Evolutionary conservation across 2,113 vertebrate species (phyloP), one percentile per base, ranked within the genome.

Genomic region (Scolopax mira): DNA sequence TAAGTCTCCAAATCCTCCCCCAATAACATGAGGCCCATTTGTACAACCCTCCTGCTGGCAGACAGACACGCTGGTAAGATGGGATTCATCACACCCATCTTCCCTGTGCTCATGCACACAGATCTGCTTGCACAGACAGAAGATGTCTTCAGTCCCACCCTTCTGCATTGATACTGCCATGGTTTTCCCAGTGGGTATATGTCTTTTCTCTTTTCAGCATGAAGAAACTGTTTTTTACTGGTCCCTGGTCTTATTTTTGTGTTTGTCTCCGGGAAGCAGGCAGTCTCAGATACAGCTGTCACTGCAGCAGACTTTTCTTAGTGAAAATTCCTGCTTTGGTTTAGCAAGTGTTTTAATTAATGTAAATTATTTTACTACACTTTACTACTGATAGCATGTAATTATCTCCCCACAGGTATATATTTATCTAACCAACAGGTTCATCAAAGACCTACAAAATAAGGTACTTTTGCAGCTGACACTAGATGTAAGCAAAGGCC

Each of bases 341-440:
- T 96, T 95, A 96, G 74, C 62, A 91, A 94, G 58, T 72, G 89
- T 91, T 93, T 95, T 96, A 93, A 94, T 97, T 92, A 97, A 89
- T 1, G 74, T 88, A 82, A 57, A 89, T 91, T 96, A 96, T 96
- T 96, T 96, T 95, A 89, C 87, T 87, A 94, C 62, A 85, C 79
- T 94, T 96, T 96, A 89, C 91, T 83, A 94, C 84, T 83, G 87
- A 95, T 95, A 97, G 89, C 84, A 57, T 96, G 66, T 95, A 96
- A 97, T 97, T 96, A 96, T 79, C 81, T 95, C 96, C 93, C 93
- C 95, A 91, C 95, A 96, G 93, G 95, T 94, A 89, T 88, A 94
- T 92, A 93, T 96, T 96, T 96, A 97, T 89, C 81, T 85, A 96
- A 95, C 87, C 81, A 89, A 87, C 44, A 91, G 81, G 58, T 84